Evolutionary conservation across 2,113 vertebrate species (phyloP), one percentile per base, ranked within the genome.

Genomic region (Zootoca vivipara): DNA sequence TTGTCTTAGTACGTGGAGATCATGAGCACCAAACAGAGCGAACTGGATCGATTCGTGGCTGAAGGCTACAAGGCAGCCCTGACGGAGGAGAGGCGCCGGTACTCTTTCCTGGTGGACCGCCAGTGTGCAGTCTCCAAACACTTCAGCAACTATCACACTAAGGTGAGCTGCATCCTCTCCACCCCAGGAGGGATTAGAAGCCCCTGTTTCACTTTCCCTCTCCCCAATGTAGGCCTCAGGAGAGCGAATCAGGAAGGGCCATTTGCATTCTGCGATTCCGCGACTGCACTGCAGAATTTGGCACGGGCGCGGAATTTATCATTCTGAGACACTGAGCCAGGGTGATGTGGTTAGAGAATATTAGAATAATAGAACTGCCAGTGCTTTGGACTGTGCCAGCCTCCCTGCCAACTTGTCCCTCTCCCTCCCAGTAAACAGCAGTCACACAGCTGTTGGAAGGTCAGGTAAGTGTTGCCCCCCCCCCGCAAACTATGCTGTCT

Each of bases 41-140:
- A 98, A 85, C 89, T 98, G 95, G 97, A 98, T 85, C 88, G 93
- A 7, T 94, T 98, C 89, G 97, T 98, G 77, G 97, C 97, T 0
- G 93, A 97, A 35, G 98, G 97, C 80, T 98, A 98, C 93, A 97
- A 94, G 89, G 97, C 97, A 0, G 97, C 98, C 4, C 95, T 98
- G 38, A 98, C 97, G 0, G 98, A 98, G 93, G 98, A 98, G 92
- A 95, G 98, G 72, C 95, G 98, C 58, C 93, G 98, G 12, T 98
- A 98, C 85, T 98, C 97, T 83, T 98, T 98, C 91, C 95, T 98
- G 91, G 97, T 98, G 88, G 98, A 98, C 89, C 94, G 97, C 74
- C 97, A 98, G 93, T 98, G 97, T 89, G 96, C 97, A 4, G 97
- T 98, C 62, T 97, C 97, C 94, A 98, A 98, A 88, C 96, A 98